Percentiles rank a stretch among this genome's conserved stretches.
phyloP scores from a whole-genome alignment of 2,888 invertebrate species.

The Xylocampa areola region DNA sequence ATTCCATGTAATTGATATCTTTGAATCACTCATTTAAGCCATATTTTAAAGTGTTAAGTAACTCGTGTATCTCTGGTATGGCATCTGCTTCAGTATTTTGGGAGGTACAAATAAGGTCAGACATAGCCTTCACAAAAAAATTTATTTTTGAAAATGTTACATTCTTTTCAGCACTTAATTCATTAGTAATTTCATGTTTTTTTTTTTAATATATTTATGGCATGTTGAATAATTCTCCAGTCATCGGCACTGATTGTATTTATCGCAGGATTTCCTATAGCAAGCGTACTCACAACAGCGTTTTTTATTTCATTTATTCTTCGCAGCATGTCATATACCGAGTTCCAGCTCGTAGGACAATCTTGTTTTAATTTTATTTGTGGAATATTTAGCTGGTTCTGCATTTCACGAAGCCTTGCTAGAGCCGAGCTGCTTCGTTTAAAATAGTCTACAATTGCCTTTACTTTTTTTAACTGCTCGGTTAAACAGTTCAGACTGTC shows the following conservation, averaged over 20 bases:
- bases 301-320: slow-evolving; percentile 5
- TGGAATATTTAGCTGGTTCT: slow-evolving; percentile 11
- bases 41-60: neutral
- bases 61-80: neutral
- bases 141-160: slow-evolving; percentile 16
- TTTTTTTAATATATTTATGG: neutral
- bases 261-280: slow-evolving; percentile 3
- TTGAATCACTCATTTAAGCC: slow-evolving; percentile 10
- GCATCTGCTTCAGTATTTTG: neutral
- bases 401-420: slow-evolving; percentile 8
- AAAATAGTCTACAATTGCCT: slow-evolving; percentile 17
- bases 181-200: slow-evolving; percentile 6
- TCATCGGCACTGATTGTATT: slow-evolving; percentile 7
- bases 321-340: slow-evolving; percentile 7
- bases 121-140: slow-evolving; percentile 6
- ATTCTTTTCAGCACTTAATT: slow-evolving; percentile 10
- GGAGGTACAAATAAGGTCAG: neutral
- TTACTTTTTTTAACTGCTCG: slow-evolving; percentile 13
- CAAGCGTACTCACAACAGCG: slow-evolving; percentile 9
- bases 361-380: slow-evolving; percentile 14
- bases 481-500: neutral
- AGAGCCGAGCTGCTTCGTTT: slow-evolving; percentile 7
- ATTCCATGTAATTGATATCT: slow-evolving; percentile 8
- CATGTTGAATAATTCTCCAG: slow-evolving; percentile 3
- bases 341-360: slow-evolving; percentile 14